Evolutionary conservation across 2,113 vertebrate genomes (phyloP).

Genomic region (Recurvirostra avosetta): DNA sequence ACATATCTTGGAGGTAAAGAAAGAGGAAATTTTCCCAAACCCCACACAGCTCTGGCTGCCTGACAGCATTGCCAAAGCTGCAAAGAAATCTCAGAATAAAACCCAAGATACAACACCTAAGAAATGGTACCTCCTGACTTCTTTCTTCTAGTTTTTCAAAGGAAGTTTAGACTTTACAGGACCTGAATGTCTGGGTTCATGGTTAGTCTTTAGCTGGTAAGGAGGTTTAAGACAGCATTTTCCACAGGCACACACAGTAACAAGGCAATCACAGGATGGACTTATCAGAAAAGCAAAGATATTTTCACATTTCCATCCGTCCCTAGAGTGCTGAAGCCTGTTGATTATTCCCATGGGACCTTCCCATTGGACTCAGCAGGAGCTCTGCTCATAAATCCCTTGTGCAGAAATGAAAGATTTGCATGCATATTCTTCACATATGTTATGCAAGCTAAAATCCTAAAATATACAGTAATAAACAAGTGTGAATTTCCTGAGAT

Average conservation of each 20-base stretch:
- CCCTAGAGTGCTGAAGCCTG: not conserved
- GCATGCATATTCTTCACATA: not conserved
- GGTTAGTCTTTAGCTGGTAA: not conserved
- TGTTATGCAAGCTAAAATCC: not conserved
- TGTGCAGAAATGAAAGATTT: not conserved
- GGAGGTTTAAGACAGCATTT: not conserved
- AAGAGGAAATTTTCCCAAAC: not conserved
- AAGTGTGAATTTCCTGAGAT: not conserved
- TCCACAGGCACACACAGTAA: not conserved
- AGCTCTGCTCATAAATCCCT: constrained; percentile 1
- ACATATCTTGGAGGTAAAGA: not conserved
- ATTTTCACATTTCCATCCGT: not conserved
- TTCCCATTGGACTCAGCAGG: not conserved
- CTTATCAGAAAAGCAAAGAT: not conserved
- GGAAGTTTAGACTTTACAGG: not conserved
- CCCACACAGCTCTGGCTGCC: not conserved
- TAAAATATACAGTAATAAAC: constrained; percentile 3
- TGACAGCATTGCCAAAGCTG: not conserved
- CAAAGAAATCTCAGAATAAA: not conserved
- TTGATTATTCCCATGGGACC: not conserved
- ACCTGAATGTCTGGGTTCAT: not conserved
- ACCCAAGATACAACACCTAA: not conserved
- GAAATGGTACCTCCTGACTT: not conserved
- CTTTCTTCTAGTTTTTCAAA: not conserved
- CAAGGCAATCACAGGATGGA: not conserved